phyloP scores from a whole-genome alignment of 2,888 invertebrate species.

The Hoplodrina ambigua region DNA sequence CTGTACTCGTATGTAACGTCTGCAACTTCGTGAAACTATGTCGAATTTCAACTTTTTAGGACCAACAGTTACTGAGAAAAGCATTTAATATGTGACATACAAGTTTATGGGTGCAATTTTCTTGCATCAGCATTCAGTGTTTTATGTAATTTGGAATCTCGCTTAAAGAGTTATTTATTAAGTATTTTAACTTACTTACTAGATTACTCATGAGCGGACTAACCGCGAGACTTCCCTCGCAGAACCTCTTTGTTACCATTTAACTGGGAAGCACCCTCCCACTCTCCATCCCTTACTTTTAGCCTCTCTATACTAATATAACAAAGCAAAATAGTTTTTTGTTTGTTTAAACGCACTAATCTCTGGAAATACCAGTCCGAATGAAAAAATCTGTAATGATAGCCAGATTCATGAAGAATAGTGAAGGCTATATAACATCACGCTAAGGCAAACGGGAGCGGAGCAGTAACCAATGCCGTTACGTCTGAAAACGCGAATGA shows the following conservation, averaged over 20 bases:
- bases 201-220: background rate
- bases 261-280: background rate
- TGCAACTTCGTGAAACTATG: conserved; percentile 42
- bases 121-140: background rate
- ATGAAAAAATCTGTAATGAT: no score
- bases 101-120: background rate
- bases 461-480: no score
- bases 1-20: conserved; percentile 11
- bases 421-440: no score
- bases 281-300: background rate
- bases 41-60: conserved; percentile 34
- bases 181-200: no score
- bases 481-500: no score
- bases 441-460: no score
- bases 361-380: no score
- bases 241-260: background rate
- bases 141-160: no score
- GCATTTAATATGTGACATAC: conserved; percentile 32
- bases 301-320: background rate
- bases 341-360: no score
- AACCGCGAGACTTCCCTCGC: background rate
- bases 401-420: no score
- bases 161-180: no score
- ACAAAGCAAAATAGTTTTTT: no score
- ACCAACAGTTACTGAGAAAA: conserved; percentile 26